phyloP scores from a whole-genome alignment of 2,113 vertebrate genomes.

The Laterallus jamaicensis region DNA sequence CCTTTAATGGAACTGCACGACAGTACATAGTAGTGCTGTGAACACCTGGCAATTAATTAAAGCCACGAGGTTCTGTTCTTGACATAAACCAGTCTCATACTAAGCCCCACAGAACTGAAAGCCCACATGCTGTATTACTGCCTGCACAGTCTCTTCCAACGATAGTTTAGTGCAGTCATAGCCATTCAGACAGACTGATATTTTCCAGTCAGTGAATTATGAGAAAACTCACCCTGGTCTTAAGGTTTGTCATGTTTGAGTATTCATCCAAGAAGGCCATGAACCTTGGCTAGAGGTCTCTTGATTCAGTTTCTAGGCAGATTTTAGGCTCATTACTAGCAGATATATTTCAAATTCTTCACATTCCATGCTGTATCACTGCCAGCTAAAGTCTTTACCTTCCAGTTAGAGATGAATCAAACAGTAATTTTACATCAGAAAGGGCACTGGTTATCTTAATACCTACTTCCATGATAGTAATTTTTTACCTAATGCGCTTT shows the following conservation, averaged over 20 bases:
- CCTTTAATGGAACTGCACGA: constrained; percentile 26
- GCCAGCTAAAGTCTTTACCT: not conserved
- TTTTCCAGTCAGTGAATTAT: not conserved
- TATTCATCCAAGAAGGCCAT: not conserved
- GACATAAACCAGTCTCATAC: constrained; percentile 13
- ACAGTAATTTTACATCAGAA: not conserved
- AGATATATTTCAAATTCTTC: not conserved
- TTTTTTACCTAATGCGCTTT: not conserved
- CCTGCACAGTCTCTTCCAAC: not conserved
- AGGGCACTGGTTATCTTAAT: not conserved
- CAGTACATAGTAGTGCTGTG: not conserved
- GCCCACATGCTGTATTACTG: not conserved
- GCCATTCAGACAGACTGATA: not conserved
- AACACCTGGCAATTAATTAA: constrained; percentile 59
- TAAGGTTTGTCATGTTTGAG: not conserved
- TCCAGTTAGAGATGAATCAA: constrained; percentile 12
- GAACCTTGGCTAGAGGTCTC: constrained; percentile 4
- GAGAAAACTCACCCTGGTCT: not conserved
- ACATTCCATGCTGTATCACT: not conserved
- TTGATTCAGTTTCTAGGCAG: not conserved
- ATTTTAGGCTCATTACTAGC: not conserved
- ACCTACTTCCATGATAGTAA: not conserved
- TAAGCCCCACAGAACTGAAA: constrained; percentile 24
- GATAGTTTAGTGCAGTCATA: not conserved
- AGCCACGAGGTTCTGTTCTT: not conserved